These are phyloP conservation scores for Drosophila biarmipes DNA, from an alignment of 1,140 invertebrate genomes.

Conservation along the genomic window DNA sequence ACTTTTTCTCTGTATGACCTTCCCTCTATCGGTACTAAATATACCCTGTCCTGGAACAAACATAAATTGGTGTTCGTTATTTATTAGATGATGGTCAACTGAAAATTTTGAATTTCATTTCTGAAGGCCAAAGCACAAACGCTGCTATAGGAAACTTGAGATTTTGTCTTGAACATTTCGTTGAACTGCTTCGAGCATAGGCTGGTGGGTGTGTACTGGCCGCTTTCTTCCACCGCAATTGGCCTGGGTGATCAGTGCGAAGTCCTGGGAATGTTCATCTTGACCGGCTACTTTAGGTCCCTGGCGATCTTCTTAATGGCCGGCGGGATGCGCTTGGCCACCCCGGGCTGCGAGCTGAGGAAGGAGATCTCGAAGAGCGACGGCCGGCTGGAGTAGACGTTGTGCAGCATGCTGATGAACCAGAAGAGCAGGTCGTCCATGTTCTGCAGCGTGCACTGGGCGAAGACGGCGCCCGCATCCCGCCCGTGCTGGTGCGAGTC, in stretches of 20 bases:
- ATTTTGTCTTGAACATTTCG: constrained; percentile 8
- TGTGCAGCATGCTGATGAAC: constrained; percentile 78
- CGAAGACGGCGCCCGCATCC: constrained; percentile 75
- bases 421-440: constrained; percentile 74
- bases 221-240: not conserved
- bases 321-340: constrained; percentile 70
- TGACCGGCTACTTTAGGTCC: constrained; percentile 57
- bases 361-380: constrained; percentile 76
- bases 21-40: not conserved
- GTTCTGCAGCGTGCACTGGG: constrained; percentile 67
- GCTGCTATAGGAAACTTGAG: not conserved
- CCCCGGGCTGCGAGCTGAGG: constrained; percentile 68
- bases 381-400: constrained; percentile 75
- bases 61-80: constrained; percentile 36
- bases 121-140: not conserved
- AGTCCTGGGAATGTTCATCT: constrained; percentile 19
- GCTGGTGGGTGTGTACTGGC: not conserved
- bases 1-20: not conserved
- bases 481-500: constrained; percentile 80
- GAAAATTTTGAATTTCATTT: constrained; percentile 25
- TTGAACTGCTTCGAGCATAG: not conserved
- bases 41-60: not conserved
- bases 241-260: not conserved
- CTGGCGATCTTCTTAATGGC: constrained; percentile 69
- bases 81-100: constrained; percentile 47